Evolutionary conservation across 2,888 invertebrate species (phyloP).

Genomic region (Choreutis nemorana): DNA sequence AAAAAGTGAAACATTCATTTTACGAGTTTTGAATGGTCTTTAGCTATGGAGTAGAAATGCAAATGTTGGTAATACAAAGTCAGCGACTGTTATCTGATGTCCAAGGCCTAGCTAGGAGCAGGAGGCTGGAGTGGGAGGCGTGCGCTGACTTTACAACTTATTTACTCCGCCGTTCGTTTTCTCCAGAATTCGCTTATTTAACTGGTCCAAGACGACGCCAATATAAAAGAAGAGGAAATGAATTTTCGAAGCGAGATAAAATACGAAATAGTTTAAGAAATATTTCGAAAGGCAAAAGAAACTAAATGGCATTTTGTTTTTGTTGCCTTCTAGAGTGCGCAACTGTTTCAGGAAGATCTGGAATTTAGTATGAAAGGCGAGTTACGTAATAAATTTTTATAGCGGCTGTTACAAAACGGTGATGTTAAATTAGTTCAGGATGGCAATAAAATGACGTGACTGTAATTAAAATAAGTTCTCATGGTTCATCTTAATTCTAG

Average conservation of each 20-base stretch:
- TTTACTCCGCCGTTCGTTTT: slow-evolving; percentile 18
- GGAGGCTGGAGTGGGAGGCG: too few species aligned
- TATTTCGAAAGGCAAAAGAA: slow-evolving; percentile 14
- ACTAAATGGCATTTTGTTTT: slow-evolving; percentile 2
- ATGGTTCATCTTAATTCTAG: too few species aligned
- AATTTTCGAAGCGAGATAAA: slow-evolving; percentile 19
- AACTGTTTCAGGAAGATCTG: too few species aligned
- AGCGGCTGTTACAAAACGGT: too few species aligned
- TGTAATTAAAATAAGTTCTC: too few species aligned
- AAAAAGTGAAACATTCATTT: too few species aligned
- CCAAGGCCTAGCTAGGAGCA: slow-evolving; percentile 14
- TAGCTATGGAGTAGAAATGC: slow-evolving; percentile 12
- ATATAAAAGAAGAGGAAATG: slow-evolving; percentile 14
- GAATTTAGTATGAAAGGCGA: too few species aligned
- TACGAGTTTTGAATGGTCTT: too few species aligned
- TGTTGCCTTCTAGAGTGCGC: slow-evolving; percentile 3
- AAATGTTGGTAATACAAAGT: slow-evolving; percentile 18
- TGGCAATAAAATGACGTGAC: too few species aligned
- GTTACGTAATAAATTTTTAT: too few species aligned
- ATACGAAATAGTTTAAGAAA: slow-evolving; percentile 19
- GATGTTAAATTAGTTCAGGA: too few species aligned
- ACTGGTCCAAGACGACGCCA: slow-evolving; percentile 6
- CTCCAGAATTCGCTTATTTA: slow-evolving; percentile 20
- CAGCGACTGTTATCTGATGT: slow-evolving; percentile 29
- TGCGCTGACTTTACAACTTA: slow-evolving; percentile 25